Evolutionary conservation across 1,140 invertebrate genomes (phyloP), one percentile per base, ranked within the genome.

Genomic region (Pseudomyrmex sp.): DNA sequence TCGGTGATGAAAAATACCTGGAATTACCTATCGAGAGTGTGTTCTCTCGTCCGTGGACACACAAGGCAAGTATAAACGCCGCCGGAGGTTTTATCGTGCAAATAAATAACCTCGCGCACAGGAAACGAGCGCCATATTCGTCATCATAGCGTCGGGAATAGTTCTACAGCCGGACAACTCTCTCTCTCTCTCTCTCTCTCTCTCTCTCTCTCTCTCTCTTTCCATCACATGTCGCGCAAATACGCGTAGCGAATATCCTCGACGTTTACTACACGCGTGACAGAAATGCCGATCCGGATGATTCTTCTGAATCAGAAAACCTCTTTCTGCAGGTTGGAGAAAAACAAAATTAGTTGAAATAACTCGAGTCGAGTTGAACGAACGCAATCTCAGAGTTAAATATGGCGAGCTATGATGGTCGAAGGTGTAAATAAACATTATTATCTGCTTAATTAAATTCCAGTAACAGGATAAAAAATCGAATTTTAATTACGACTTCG

Each of bases 61-160:
- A 23, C 18, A 46, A 20, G 20, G 50, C 50, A 76, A 69, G 79
- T 76, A 83, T n/a, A 77, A 46, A 63, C 48, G 26, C 61, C 8
- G 15, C 26, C 26, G 26, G 26, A 35, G 59, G 79, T 89, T 80
- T 88, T 65, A 75, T 73, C 84, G 61, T 80, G 88, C 79, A 65
- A 65, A 87, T 89, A 90, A 90, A 90, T 90, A 90, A 90, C 86
- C 84, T 86, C 83, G 85, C 70, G 68, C 80, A 88, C 90, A 90
- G 90, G 90, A 91, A 91, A 88, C 87, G 88, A 86, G 82, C 63
- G 83, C 89, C 89, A 88, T 91, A 91, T 88, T 90, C 79, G 85
- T 90, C 85, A 77, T 90, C 85, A 77, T 82, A 77, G 84, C 82
- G 85, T 88, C 82, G 77, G 61, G 86, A 89, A 89, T 85, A 91